phyloP scores from a whole-genome alignment of 2,113 vertebrate species.

The Eptatretus burgeri region DNA sequence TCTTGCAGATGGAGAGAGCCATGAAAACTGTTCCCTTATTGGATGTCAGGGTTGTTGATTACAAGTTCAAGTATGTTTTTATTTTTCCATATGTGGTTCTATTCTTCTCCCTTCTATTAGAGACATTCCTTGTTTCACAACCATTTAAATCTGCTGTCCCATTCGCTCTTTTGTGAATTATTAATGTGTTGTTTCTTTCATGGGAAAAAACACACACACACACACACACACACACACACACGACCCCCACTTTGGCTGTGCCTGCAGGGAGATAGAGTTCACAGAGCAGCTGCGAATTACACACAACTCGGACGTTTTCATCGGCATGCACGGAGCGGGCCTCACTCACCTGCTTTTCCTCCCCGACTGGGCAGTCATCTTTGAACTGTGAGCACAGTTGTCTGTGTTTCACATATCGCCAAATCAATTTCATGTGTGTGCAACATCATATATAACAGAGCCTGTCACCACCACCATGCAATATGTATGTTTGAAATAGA shows the following conservation, averaged over 20 bases:
- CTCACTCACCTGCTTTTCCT: constrained; percentile 86
- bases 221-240: constrained; percentile 3
- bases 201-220: neutral
- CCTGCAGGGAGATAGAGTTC: constrained; percentile 45
- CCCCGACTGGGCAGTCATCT: constrained; percentile 81
- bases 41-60: constrained; percentile 68
- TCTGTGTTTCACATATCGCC: too few relatives aligned
- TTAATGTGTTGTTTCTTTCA: too few relatives aligned
- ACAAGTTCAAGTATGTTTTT: constrained; percentile 66
- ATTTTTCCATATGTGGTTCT: neutral
- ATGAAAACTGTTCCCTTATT: constrained; percentile 49
- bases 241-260: neutral
- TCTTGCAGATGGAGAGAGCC: constrained; percentile 43
- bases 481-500: too few relatives aligned
- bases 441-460: too few relatives aligned
- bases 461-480: too few relatives aligned
- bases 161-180: too few relatives aligned
- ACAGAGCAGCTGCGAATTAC: constrained; percentile 53
- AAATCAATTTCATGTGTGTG: too few relatives aligned
- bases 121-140: too few relatives aligned
- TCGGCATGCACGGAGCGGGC: constrained; percentile 87
- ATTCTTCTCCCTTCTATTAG: neutral
- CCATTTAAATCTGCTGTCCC: too few relatives aligned
- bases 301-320: constrained; percentile 82
- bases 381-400: constrained; percentile 44